Evolutionary conservation across 2,888 invertebrate genomes (phyloP).

Genomic region (Meta bourneti): DNA sequence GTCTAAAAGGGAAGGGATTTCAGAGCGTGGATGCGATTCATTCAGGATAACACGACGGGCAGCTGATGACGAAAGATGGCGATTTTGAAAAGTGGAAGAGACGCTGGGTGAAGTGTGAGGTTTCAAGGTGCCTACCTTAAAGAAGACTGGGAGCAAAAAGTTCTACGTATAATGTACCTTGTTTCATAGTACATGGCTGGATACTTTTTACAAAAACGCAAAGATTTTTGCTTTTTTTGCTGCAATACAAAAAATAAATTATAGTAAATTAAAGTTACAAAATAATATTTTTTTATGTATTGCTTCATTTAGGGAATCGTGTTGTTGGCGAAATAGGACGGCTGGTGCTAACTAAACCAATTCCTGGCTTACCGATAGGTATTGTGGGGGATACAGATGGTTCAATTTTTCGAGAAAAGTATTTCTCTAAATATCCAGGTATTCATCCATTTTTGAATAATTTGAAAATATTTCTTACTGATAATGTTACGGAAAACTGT

Average conservation of each 20-base stretch:
- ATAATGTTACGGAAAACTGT: background rate
- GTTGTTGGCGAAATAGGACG: conserved; percentile 83
- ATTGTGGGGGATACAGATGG: conserved; percentile 83
- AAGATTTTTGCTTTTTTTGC: background rate
- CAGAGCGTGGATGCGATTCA: too few species aligned
- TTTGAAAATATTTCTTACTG: background rate
- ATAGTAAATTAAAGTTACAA: background rate
- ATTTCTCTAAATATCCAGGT: conserved; percentile 81
- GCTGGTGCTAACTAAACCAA: conserved; percentile 83
- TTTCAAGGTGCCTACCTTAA: too few species aligned
- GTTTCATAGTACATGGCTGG: too few species aligned
- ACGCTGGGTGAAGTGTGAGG: too few species aligned
- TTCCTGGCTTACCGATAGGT: conserved; percentile 83
- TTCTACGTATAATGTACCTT: too few species aligned
- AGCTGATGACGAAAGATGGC: too few species aligned
- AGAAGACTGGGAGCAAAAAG: too few species aligned
- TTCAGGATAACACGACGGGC: too few species aligned
- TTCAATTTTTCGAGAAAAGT: conserved; percentile 82
- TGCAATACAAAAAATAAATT: background rate
- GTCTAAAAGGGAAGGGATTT: too few species aligned
- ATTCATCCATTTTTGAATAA: background rate
- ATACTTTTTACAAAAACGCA: background rate
- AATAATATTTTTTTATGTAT: background rate
- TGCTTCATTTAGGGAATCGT: conserved; percentile 80
- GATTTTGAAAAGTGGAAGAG: too few species aligned